Evolutionary conservation across 2,113 vertebrate species (phyloP).

Genomic region (Nanorana parkeri): DNA sequence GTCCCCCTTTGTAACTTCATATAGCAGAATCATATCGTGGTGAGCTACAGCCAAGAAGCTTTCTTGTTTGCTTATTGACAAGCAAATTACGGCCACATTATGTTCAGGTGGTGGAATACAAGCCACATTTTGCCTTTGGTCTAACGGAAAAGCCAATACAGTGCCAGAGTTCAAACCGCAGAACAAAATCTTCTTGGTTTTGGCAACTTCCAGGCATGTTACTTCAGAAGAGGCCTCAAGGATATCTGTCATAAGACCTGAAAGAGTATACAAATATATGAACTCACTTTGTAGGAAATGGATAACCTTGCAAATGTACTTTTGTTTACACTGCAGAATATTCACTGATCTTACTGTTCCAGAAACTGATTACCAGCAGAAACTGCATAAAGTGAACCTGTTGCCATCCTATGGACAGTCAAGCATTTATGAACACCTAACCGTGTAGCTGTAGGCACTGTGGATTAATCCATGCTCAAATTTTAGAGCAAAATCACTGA

Average conservation of each 20-base stretch:
- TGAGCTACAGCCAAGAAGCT: constrained; percentile 70
- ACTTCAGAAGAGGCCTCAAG: constrained; percentile 69
- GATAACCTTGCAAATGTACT: background rate
- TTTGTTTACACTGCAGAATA: background rate
- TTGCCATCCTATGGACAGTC: too few relatives aligned
- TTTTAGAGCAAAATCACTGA: too few relatives aligned
- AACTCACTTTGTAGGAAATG: background rate
- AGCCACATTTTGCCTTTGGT: constrained; percentile 71
- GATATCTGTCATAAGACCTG: constrained; percentile 67
- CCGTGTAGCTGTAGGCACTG: too few relatives aligned
- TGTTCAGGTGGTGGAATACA: constrained; percentile 78
- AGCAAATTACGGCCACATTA: constrained; percentile 62
- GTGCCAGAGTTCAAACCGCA: constrained; percentile 75
- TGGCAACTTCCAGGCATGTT: constrained; percentile 73
- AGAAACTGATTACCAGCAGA: too few relatives aligned
- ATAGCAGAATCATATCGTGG: constrained; percentile 66
- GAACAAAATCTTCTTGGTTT: constrained; percentile 74
- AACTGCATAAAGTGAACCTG: too few relatives aligned
- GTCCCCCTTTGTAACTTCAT: constrained; percentile 71
- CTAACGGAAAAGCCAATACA: constrained; percentile 77
- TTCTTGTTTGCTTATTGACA: constrained; percentile 70
- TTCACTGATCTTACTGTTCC: too few relatives aligned
- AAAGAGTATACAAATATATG: background rate
- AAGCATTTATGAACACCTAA: too few relatives aligned
- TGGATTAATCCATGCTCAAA: too few relatives aligned